These are phyloP conservation scores for Drosophila ustulata DNA, from an alignment of 2,888 invertebrate genomes.

Conservation along the genomic window DNA sequence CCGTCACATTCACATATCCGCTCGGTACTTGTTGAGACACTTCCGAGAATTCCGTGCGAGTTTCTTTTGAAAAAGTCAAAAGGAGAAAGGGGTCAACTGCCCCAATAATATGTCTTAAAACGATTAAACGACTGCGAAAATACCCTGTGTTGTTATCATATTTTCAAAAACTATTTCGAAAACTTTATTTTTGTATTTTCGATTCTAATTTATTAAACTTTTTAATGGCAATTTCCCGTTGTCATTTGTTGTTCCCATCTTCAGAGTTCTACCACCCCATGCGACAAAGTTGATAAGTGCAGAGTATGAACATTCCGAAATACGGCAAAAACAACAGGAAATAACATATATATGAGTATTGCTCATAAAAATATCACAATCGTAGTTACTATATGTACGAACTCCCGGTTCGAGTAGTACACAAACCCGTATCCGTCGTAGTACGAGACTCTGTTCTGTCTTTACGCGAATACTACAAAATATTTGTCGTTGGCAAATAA, in stretches of 20 bases:
- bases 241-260: no score
- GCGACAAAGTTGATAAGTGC: not conserved
- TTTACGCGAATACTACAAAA: constrained; percentile 19
- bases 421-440: constrained; percentile 16
- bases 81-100: constrained; percentile 24
- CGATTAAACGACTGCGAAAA: not conserved
- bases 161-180: not conserved
- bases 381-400: not conserved
- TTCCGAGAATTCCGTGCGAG: constrained; percentile 32
- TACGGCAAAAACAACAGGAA: constrained; percentile 56
- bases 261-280: not conserved
- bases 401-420: constrained; percentile 9
- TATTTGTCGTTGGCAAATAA: constrained; percentile 51
- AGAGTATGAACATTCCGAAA: constrained; percentile 6
- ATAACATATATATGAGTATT: constrained; percentile 42
- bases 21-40: constrained; percentile 28
- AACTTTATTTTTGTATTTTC: not conserved
- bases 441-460: constrained; percentile 3
- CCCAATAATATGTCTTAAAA: not conserved
- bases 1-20: not conserved
- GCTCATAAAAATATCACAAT: constrained; percentile 40
- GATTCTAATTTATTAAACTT: no score
- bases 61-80: not conserved
- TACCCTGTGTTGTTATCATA: not conserved
- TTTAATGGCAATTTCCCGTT: no score